Percentiles rank a stretch among this genome's conserved stretches.
These are phyloP conservation scores for Callipepla californica DNA, from an alignment of 2,113 vertebrate species.

Conservation along the genomic window DNA sequence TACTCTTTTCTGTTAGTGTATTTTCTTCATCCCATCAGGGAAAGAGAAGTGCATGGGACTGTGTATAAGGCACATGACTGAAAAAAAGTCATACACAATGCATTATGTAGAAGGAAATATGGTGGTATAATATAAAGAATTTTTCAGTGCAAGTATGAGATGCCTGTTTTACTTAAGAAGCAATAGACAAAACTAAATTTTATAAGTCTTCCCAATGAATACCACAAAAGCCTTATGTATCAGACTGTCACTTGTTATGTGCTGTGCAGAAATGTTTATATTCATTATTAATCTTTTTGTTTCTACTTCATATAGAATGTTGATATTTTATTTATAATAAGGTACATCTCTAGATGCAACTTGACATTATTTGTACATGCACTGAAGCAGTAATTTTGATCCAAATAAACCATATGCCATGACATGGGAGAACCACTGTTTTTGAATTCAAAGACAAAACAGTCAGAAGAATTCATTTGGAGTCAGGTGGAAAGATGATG, in stretches of 20 bases:
- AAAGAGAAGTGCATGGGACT: constrained; percentile 5
- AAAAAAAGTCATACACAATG: not conserved
- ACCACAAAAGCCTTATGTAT: not conserved
- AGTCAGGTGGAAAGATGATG: not conserved
- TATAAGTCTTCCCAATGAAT: not conserved
- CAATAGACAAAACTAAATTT: constrained; percentile 10
- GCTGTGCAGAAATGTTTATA: not conserved
- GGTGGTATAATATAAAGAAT: constrained; percentile 19
- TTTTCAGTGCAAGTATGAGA: constrained; percentile 9
- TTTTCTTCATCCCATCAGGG: constrained; percentile 20
- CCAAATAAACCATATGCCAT: not conserved
- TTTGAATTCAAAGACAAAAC: not conserved
- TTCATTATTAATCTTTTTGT: not conserved
- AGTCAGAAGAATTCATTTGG: not conserved
- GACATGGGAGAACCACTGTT: not conserved
- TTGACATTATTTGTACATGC: not conserved
- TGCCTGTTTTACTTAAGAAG: not conserved
- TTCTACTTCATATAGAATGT: not conserved
- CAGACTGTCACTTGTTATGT: not conserved
- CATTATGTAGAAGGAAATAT: constrained; percentile 14
- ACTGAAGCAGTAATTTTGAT: not conserved
- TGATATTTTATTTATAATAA: not conserved
- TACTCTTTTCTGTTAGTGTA: not conserved
- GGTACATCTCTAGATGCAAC: not conserved
- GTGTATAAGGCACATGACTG: not conserved